phyloP scores from a whole-genome alignment of 2,113 vertebrate genomes.

The Rhea pennata region DNA sequence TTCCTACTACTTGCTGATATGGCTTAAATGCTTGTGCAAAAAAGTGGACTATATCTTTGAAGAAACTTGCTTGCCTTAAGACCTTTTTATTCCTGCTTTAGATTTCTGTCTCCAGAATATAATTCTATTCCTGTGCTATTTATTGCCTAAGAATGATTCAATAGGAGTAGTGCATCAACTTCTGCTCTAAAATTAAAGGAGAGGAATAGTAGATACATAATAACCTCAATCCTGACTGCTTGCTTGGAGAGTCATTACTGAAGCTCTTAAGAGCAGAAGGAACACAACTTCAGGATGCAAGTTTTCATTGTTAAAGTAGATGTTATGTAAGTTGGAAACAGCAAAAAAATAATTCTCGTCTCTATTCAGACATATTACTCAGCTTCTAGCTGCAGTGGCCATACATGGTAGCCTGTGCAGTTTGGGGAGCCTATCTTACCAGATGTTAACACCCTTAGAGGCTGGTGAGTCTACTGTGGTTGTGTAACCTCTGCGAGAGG shows the following conservation, averaged over 20 bases:
- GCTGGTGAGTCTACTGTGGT: background rate
- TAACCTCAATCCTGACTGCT: background rate
- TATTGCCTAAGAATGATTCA: background rate
- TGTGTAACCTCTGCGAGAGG: background rate
- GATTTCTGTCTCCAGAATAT: background rate
- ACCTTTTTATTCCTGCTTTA: background rate
- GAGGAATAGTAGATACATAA: background rate
- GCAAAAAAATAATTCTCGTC: background rate
- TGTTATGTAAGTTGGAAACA: background rate
- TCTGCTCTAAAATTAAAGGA: background rate
- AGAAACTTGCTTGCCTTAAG: background rate
- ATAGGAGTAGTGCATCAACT: background rate
- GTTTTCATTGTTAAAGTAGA: background rate
- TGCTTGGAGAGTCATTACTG: background rate
- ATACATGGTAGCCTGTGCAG: background rate
- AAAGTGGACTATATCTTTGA: background rate
- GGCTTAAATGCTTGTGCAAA: background rate
- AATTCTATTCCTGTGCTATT: background rate
- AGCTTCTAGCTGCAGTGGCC: background rate
- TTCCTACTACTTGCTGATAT: background rate
- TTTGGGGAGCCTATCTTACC: background rate
- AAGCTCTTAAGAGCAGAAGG: background rate
- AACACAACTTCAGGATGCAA: background rate
- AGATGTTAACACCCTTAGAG: constrained; percentile 6
- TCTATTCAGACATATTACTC: background rate